Evolutionary conservation across 2,797 vertebrate species (phyloP).

Genomic region (Ciconia nigra): DNA sequence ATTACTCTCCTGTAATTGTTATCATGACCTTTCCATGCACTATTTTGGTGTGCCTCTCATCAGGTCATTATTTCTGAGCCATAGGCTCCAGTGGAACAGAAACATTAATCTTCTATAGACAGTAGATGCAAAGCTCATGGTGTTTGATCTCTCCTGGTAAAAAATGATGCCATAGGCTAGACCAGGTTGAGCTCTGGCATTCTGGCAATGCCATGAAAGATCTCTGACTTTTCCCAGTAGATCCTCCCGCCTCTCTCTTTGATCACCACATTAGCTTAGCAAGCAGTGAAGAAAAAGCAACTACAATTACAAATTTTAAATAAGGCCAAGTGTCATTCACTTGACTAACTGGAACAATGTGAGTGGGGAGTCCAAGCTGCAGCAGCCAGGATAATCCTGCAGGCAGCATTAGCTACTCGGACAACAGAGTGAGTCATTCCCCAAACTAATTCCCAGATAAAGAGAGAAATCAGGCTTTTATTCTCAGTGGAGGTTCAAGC

Average conservation of each 20-base stretch:
- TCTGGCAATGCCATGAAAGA: neutral
- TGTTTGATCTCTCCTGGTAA: neutral
- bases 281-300: neutral
- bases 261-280: neutral
- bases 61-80: neutral
- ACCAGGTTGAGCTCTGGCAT: neutral
- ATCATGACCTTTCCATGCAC: neutral
- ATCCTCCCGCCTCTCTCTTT: neutral
- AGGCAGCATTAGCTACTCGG: neutral
- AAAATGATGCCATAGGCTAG: neutral
- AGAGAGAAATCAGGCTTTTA: neutral
- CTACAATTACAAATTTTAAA: neutral
- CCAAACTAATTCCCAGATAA: constrained; percentile 1
- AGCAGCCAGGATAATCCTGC: neutral
- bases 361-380: neutral
- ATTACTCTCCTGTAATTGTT: constrained; percentile 3
- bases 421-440: neutral
- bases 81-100: neutral
- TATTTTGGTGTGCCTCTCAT: neutral
- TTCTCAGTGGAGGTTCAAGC: neutral
- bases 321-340: neutral
- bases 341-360: neutral
- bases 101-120: neutral
- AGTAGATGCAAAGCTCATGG: neutral
- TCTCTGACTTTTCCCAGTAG: neutral